A percentile compares a stretch with the other conserved stretches of the same genome.
Evolutionary conservation across 2,888 invertebrate genomes (phyloP).

Genomic region (Lasioglossum lativentre): DNA sequence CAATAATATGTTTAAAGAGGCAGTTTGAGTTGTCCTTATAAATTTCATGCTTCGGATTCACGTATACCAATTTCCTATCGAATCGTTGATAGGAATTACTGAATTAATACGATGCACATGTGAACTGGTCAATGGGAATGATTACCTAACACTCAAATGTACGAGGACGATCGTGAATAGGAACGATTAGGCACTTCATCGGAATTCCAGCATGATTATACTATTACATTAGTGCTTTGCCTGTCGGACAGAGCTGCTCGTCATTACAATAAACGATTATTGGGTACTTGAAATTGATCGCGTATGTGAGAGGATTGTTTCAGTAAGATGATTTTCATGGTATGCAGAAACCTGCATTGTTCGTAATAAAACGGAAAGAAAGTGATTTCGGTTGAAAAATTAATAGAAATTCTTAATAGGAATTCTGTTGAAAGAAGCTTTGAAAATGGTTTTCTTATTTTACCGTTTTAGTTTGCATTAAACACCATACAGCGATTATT

Average conservation of each 20-base stretch:
- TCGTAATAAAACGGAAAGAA: neutral
- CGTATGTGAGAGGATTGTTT: neutral
- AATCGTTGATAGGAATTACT: no score
- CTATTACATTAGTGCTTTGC: slow-evolving; percentile 4
- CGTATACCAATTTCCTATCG: neutral
- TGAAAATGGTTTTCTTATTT: neutral
- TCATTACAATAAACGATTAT: slow-evolving; percentile 1
- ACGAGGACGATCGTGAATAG: slow-evolving; percentile 17
- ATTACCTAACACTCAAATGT: slow-evolving; percentile 25
- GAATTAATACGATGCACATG: neutral
- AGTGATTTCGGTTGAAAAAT: neutral
- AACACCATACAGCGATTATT: neutral
- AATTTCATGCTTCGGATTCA: neutral
- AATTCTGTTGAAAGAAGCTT: neutral
- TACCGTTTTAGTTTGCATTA: neutral
- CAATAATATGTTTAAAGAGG: neutral
- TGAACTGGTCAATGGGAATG: neutral
- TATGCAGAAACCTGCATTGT: neutral
- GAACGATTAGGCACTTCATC: slow-evolving; percentile 22
- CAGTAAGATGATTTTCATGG: no score
- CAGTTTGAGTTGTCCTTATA: neutral
- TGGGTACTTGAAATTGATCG: neutral
- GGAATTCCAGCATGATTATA: slow-evolving; percentile 32
- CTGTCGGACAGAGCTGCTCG: neutral
- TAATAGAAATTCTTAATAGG: no score